Evolutionary conservation across 2,888 invertebrate genomes (phyloP), one percentile per base, ranked within the genome.

Genomic region (Diabrotica balteata): DNA sequence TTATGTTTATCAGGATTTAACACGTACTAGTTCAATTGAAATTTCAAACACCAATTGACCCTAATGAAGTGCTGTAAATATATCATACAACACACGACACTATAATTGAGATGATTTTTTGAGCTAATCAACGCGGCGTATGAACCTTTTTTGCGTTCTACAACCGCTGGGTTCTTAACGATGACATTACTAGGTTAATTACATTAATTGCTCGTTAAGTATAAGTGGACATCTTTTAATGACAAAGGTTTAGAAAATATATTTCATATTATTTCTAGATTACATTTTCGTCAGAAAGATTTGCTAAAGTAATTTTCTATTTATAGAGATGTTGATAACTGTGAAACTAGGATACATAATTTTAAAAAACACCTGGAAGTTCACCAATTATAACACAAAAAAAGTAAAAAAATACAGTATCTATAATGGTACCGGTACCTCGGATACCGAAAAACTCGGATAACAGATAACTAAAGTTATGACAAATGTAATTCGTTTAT

Each of bases 1-100:
- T 63, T 63, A 63, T 63, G 44, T 57, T 32, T 55, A 44, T 11
- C 50, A 63, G 49, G 51, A 59, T 55, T 54, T 54, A 63, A 63
- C 61, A 59, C 54, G 63, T 63, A 63, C 50, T 63, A 59, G 54
- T 49, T 53, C 59, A 67, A 59, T 50, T 59, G 59, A 63, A 63
- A 55, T 59, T 63, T 67, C 55, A 59, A 67, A 67, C 63, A 59
- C 55, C 55, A 67, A 67, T 67, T 67, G 67, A 67, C 63, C 67
- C 46, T 59, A 67, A 67, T 67, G 59, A 67, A 67, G 59, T 67
- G 59, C 49, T 59, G 59, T 67, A 59, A 59, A 63, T 67, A 63
- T 63, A 67, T 63, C 58, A 63, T 59, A 63, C 59, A 58, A 59
- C 63, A 59, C 67, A 67, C 58, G 54, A 67, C 67, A 63, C 63